A percentile compares a stretch with the other conserved stretches of the same genome.
Conservation (phyloP, 2,797 vertebrate genomes). For the Esox masquinongy region DNA sequence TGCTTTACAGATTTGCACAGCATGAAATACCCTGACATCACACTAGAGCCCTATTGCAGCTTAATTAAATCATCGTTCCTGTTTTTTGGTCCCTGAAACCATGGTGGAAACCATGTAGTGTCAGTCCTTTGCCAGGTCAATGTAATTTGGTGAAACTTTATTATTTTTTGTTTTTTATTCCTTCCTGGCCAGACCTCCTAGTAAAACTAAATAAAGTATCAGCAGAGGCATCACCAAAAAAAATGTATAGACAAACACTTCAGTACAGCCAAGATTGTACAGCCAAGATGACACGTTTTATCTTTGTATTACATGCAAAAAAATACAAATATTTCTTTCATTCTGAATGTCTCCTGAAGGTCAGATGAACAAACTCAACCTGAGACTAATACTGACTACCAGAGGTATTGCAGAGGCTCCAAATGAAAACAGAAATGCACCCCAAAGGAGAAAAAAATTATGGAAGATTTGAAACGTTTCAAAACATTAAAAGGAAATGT, state of each 20-base stretch:
- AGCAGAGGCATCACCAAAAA: neutral
- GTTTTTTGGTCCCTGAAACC: constrained; percentile 25
- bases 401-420: constrained; percentile 35
- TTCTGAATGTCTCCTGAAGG: constrained; percentile 29
- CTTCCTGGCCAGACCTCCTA: constrained; percentile 14
- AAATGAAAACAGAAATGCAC: constrained; percentile 49
- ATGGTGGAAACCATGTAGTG: constrained; percentile 36
- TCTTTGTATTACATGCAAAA: neutral
- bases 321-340: constrained; percentile 27
- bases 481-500: constrained; percentile 45
- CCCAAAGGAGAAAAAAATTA: constrained; percentile 39
- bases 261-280: neutral
- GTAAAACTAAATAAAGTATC: constrained; percentile 18
- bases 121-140: neutral
- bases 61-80: constrained; percentile 46
- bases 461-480: constrained; percentile 46
- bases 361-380: constrained; percentile 50
- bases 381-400: constrained; percentile 28
- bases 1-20: constrained; percentile 50
- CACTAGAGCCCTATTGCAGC: constrained; percentile 40
- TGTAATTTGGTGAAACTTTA: constrained; percentile 6
- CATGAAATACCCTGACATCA: constrained; percentile 42
- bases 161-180: constrained; percentile 1
- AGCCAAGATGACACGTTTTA: constrained; percentile 7
- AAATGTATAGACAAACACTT: constrained; percentile 2